Conservation (phyloP, 2,113 vertebrate species). For the Phaethon lepturus region DNA sequence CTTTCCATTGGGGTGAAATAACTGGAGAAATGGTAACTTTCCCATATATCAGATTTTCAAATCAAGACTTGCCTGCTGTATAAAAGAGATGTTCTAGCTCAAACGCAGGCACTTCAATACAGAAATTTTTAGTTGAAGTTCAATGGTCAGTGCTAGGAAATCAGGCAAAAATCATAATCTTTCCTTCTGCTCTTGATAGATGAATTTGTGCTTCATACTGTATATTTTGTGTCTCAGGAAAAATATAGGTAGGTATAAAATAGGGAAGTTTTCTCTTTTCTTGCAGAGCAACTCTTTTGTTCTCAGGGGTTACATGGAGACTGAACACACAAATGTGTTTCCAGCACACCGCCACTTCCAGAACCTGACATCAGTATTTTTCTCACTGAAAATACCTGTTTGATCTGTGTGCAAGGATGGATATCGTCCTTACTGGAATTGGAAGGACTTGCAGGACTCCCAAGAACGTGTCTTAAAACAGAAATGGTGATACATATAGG, state of each 20-base stretch:
- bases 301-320: background rate
- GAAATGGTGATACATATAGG: background rate
- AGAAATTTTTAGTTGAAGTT: background rate
- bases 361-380: background rate
- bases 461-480: background rate
- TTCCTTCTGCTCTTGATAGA: background rate
- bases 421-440: background rate
- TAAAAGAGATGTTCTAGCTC: background rate
- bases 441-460: background rate
- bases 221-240: background rate
- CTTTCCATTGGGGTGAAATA: background rate
- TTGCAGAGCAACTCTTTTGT: background rate
- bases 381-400: background rate
- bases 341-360: background rate
- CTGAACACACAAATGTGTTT: background rate
- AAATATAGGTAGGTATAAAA: background rate
- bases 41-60: background rate
- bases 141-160: background rate
- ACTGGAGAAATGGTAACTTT: background rate
- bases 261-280: background rate
- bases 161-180: background rate
- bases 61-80: background rate
- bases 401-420: background rate
- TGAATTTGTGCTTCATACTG: background rate
- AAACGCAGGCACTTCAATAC: background rate